Conservation (phyloP, 2,113 vertebrate genomes). For the Lathamus discolor region DNA sequence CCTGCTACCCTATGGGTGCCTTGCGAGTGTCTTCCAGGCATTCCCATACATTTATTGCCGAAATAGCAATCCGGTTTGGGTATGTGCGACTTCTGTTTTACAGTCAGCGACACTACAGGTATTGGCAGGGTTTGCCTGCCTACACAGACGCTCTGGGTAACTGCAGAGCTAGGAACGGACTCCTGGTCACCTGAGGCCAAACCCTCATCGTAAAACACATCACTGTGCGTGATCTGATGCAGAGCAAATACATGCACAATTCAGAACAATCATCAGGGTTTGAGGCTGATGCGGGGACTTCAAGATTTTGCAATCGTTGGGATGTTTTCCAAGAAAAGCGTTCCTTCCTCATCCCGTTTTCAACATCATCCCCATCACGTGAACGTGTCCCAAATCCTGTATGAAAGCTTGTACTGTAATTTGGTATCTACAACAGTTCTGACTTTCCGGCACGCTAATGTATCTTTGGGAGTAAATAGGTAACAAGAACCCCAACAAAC, state of each 20-base stretch:
- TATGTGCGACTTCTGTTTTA: background rate
- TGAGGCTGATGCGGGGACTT: background rate
- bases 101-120: accelerated
- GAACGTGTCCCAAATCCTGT: background rate
- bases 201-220: accelerated
- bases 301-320: background rate
- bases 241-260: accelerated
- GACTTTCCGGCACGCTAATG: background rate
- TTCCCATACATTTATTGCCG: background rate
- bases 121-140: accelerated
- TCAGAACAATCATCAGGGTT: background rate
- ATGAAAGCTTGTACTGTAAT: background rate
- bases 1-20: background rate
- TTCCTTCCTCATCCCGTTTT: background rate
- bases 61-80: background rate
- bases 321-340: background rate
- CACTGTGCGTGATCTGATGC: accelerated
- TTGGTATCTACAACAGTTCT: background rate
- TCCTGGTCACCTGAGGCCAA: too few relatives aligned
- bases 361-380: too few relatives aligned
- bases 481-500: background rate
- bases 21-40: accelerated
- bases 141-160: accelerated
- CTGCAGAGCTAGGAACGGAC: accelerated
- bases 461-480: background rate